Evolutionary conservation across 2,797 vertebrate species (phyloP).

Genomic region (Myotis planiceps): DNA sequence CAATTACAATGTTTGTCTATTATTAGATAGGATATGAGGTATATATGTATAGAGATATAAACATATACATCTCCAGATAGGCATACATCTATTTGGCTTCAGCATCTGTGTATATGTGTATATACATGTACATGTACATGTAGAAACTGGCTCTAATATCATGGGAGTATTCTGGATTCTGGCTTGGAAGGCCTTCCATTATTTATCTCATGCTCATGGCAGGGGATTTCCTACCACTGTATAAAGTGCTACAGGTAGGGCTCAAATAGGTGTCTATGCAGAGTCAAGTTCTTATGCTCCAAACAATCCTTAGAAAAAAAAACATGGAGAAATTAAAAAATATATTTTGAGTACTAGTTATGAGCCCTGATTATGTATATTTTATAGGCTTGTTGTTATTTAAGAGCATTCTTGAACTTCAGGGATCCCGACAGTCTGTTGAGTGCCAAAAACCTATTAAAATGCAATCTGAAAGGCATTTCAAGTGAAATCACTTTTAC

Average conservation of each 20-base stretch:
- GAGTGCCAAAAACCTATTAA: slow-evolving; percentile 83
- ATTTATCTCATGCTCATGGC: background rate
- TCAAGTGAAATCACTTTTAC: slow-evolving; percentile 83
- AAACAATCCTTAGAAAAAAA: slow-evolving; percentile 38
- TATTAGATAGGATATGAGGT: background rate
- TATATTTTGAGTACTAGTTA: slow-evolving; percentile 57
- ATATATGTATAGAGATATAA: background rate
- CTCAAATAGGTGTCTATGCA: background rate
- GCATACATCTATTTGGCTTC: background rate
- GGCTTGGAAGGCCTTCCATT: background rate
- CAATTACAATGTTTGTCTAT: no score
- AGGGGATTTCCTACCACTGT: background rate
- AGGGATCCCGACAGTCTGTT: slow-evolving; percentile 73
- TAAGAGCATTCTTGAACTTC: slow-evolving; percentile 83
- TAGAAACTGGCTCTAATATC: background rate
- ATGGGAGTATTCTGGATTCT: background rate
- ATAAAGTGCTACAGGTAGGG: background rate
- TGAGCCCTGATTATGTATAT: slow-evolving; percentile 79
- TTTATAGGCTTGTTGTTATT: slow-evolving; percentile 83
- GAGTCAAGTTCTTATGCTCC: slow-evolving; percentile 30
- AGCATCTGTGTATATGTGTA: background rate
- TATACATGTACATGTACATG: background rate
- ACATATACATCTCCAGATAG: background rate
- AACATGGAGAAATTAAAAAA: slow-evolving; percentile 58
- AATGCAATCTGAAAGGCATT: slow-evolving; percentile 84